A percentile compares a stretch with the other conserved stretches of the same genome.
Conservation (phyloP, 2,888 invertebrate species). For the Platerodrilus igneus region DNA sequence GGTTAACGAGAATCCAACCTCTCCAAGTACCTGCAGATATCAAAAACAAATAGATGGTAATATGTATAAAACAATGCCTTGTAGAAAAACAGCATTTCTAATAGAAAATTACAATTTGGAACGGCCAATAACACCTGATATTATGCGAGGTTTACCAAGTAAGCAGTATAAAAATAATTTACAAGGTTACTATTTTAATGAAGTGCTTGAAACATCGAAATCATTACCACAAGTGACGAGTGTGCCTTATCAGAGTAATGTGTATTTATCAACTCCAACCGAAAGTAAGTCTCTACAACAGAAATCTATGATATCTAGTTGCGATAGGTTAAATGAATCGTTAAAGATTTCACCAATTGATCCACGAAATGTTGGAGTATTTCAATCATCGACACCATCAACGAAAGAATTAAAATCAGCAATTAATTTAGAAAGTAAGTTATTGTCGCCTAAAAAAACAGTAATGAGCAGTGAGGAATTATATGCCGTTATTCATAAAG, state of each 20-base stretch:
- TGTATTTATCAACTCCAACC: too few species aligned
- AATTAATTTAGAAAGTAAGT: conserved; percentile 50
- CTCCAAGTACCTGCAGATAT: conserved; percentile 16
- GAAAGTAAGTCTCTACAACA: too few species aligned
- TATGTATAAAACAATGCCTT: conserved; percentile 48
- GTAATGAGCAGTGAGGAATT: conserved; percentile 76
- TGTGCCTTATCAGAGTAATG: too few species aligned
- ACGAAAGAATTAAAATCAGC: conserved; percentile 48
- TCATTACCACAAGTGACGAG: conserved; percentile 28
- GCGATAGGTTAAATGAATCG: conserved; percentile 41
- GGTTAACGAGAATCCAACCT: conserved; percentile 22
- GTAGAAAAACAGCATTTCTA: conserved; percentile 47
- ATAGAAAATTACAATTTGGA: conserved; percentile 43
- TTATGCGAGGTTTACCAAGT: conserved; percentile 48
- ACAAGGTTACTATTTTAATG: too few species aligned
- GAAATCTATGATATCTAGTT: too few species aligned
- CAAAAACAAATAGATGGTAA: conserved; percentile 25
- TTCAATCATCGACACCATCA: conserved; percentile 67
- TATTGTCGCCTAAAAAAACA: conserved; percentile 64
- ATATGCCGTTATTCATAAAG: conserved; percentile 72
- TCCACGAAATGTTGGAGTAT: conserved; percentile 54
- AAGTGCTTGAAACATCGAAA: too few species aligned
- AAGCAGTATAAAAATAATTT: conserved; percentile 22
- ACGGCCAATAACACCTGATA: conserved; percentile 52
- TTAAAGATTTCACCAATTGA: conserved; percentile 65